Conservation (phyloP, 1,140 invertebrate species). For the Lucilia sericata region DNA sequence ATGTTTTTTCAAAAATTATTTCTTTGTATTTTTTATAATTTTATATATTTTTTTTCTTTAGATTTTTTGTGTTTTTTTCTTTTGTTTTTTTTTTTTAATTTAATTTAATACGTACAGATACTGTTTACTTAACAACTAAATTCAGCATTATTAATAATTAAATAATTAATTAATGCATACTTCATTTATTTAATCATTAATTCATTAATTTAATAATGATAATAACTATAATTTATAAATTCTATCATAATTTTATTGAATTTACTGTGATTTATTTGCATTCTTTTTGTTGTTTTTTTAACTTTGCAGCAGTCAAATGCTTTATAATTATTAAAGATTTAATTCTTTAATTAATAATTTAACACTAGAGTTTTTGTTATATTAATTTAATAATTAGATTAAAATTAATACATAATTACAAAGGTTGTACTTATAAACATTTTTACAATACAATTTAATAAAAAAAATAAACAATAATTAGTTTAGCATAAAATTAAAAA, state of each 20-base stretch:
- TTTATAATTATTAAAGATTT: background rate
- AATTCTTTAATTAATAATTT: background rate
- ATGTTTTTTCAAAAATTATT: background rate
- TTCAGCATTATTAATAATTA: conserved; percentile 18
- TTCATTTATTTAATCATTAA: background rate
- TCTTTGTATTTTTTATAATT: conserved; percentile 4
- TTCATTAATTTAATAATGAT: background rate
- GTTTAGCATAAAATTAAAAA: background rate
- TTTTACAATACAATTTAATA: background rate
- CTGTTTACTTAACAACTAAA: background rate
- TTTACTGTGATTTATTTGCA: background rate
- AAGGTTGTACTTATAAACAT: background rate
- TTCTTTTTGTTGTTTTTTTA: background rate
- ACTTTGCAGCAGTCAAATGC: background rate
- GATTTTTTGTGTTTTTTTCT: background rate
- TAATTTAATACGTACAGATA: conserved; percentile 24
- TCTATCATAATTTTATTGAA: background rate
- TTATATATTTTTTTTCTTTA: background rate
- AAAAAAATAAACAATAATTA: background rate
- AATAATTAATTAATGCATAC: background rate
- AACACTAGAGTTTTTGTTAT: conserved; percentile 3
- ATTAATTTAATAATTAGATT: background rate
- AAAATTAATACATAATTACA: background rate
- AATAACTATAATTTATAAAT: conserved; percentile 8
- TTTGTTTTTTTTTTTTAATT: background rate